phyloP scores from a whole-genome alignment of 2,113 vertebrate genomes.

The Pycnonotus jocosus region DNA sequence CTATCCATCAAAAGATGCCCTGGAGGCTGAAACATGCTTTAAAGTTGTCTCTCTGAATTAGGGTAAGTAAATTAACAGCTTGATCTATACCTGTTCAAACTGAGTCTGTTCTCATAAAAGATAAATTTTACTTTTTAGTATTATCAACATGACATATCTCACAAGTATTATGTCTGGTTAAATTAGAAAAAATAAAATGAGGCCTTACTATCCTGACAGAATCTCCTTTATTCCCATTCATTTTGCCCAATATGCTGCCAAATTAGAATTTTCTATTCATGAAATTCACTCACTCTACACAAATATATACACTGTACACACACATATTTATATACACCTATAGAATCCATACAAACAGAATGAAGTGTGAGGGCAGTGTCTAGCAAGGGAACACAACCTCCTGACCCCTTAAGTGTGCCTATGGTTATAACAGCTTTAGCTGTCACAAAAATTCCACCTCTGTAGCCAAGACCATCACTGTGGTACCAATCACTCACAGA shows the following conservation, averaged over 20 bases:
- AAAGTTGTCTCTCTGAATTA: background rate
- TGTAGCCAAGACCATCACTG: background rate
- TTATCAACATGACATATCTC: background rate
- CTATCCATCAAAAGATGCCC: constrained; percentile 11
- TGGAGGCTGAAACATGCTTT: background rate
- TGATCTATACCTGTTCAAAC: background rate
- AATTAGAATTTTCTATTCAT: background rate
- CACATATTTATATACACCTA: accelerated
- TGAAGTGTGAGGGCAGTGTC: background rate
- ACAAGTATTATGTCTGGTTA: background rate
- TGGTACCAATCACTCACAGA: background rate
- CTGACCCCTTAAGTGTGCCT: background rate
- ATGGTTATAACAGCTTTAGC: background rate
- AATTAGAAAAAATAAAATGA: background rate
- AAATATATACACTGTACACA: background rate
- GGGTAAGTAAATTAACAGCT: background rate
- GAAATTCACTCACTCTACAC: background rate
- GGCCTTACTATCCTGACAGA: background rate
- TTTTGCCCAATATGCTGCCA: background rate
- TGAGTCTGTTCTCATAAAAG: background rate
- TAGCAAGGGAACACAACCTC: background rate
- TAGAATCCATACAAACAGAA: background rate
- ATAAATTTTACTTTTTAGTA: background rate
- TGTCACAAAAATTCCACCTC: background rate
- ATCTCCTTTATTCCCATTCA: background rate